Conservation (phyloP, 2,888 invertebrate genomes). For the Micoletzkya japonica region DNA sequence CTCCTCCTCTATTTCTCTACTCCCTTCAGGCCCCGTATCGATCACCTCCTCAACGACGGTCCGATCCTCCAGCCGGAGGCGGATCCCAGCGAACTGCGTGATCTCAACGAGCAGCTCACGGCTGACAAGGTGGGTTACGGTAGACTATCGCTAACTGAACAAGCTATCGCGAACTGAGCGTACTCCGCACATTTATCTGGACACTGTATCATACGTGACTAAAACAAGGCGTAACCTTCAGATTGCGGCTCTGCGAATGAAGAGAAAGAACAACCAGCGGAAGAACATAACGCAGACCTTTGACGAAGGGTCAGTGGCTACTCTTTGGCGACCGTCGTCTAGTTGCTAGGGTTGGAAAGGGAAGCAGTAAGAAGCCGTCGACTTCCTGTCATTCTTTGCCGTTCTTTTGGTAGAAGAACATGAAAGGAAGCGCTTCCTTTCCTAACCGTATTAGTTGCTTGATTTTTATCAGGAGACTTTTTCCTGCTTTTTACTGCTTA, state of each 20-base stretch:
- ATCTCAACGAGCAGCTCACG: slow-evolving; percentile 94
- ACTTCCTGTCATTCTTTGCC: too few species aligned
- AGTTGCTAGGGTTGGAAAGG: not conserved
- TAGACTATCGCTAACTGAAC: not conserved
- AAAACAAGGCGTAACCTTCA: too few species aligned
- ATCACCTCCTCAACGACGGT: slow-evolving; percentile 28
- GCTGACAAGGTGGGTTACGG: slow-evolving; percentile 86
- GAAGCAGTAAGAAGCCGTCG: too few species aligned
- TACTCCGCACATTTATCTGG: not conserved
- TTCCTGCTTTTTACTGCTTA: too few species aligned
- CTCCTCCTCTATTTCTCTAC: not conserved
- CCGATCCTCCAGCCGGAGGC: slow-evolving; percentile 15
- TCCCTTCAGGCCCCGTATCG: slow-evolving; percentile 27
- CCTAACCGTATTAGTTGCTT: too few species aligned
- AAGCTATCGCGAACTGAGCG: not conserved
- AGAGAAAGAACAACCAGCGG: slow-evolving; percentile 49
- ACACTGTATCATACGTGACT: not conserved
- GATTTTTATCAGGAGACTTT: too few species aligned
- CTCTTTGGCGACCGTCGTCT: not conserved
- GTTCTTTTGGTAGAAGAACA: too few species aligned
- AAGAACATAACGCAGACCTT: slow-evolving; percentile 42
- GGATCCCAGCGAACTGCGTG: slow-evolving; percentile 69
- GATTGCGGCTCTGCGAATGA: slow-evolving; percentile 53
- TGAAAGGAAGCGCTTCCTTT: too few species aligned
- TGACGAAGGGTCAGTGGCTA: slow-evolving; percentile 28